Evolutionary conservation across 2,797 vertebrate genomes (phyloP).

Genomic region (Anableps anableps): DNA sequence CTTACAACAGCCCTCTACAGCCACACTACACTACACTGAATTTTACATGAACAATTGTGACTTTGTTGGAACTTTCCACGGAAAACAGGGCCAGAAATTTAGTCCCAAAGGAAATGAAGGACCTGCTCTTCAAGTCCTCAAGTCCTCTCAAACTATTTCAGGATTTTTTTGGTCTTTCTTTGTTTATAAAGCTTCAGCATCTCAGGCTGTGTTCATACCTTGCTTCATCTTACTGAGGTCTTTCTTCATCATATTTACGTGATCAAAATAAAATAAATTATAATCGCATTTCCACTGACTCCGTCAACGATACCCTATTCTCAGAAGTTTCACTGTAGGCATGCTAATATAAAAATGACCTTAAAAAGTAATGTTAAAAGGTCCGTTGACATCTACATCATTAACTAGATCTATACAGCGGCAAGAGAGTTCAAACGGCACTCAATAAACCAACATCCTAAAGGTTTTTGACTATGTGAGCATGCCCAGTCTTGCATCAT

Average conservation of each 20-base stretch:
- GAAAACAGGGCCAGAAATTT: not conserved
- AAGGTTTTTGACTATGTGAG: constrained; percentile 20
- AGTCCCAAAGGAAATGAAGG: not conserved
- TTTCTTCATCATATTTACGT: not conserved
- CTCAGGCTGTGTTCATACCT: not conserved
- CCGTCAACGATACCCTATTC: not conserved
- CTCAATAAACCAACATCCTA: constrained; percentile 8
- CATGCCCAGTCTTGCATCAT: constrained; percentile 65
- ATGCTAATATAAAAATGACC: not conserved
- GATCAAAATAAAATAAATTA: not conserved
- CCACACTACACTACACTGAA: too few species aligned
- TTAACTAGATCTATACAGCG: not conserved
- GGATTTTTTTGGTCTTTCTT: not conserved
- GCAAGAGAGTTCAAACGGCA: not conserved
- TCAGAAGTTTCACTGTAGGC: not conserved
- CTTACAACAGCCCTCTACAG: too few species aligned
- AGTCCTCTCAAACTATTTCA: not conserved
- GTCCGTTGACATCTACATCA: not conserved
- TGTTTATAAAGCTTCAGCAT: not conserved
- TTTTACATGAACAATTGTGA: not conserved
- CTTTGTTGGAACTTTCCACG: not conserved
- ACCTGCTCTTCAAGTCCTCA: too few species aligned
- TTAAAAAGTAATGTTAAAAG: not conserved
- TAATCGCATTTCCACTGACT: not conserved
- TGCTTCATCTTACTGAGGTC: not conserved